These are phyloP conservation scores for Cheirogaleus medius DNA, from an alignment of 2,113 vertebrate genomes.

Conservation along the genomic window DNA sequence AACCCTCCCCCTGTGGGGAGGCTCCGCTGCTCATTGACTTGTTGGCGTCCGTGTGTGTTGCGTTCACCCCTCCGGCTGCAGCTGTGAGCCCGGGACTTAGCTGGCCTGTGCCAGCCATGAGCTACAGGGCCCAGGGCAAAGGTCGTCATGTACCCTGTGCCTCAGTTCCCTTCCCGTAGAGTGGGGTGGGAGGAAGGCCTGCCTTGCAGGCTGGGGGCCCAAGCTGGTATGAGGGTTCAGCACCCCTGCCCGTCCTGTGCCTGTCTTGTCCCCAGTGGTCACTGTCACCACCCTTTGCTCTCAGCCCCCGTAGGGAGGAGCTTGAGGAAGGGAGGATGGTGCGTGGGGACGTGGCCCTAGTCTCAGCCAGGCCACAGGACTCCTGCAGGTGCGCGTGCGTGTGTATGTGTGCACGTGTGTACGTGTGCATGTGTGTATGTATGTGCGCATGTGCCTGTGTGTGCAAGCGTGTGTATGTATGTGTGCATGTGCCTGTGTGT, in stretches of 20 bases:
- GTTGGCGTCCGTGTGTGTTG: neutral
- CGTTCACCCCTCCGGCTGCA: no score
- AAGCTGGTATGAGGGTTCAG: neutral
- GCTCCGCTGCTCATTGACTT: neutral
- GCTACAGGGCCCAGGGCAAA: neutral
- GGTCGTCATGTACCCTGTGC: neutral
- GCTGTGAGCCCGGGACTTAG: neutral
- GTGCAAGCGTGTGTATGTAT: neutral
- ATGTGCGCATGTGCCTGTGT: neutral
- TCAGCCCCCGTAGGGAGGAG: neutral
- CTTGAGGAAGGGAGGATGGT: rapidly evolving
- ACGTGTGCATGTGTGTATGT: no score
- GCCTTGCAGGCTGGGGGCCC: no score
- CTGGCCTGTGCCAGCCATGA: no score
- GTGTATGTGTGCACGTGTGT: no score
- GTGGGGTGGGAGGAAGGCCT: rapidly evolving
- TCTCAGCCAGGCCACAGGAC: neutral
- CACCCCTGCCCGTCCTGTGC: no score
- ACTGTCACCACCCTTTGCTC: rapidly evolving
- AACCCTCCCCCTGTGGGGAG: neutral
- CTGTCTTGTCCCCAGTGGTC: no score
- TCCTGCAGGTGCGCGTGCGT: neutral
- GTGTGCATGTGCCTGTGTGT: no score
- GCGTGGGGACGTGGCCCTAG: rapidly evolving
- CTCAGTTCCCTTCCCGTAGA: neutral